Evolutionary conservation across 2,113 vertebrate genomes (phyloP).

Genomic region (Tupaia chinensis): DNA sequence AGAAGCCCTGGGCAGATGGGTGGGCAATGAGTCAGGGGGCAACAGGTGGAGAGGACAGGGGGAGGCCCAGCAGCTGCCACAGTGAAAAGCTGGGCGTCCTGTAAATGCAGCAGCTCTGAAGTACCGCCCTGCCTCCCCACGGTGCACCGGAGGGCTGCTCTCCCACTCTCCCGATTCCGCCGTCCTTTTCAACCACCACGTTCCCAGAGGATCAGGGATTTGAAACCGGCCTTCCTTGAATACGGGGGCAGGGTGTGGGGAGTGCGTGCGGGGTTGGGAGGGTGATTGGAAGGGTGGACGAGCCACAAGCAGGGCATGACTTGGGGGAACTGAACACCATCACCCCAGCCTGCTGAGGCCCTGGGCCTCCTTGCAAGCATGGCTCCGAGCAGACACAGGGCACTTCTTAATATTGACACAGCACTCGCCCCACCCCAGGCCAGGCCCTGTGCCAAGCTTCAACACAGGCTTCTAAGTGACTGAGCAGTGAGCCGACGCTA

Average conservation of each 20-base stretch:
- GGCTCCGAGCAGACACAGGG: neutral
- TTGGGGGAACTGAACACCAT: neutral
- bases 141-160: neutral
- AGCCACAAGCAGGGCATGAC: neutral
- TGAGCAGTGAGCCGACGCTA: neutral
- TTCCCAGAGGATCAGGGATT: neutral
- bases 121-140: fast-evolving
- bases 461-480: neutral
- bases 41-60: neutral
- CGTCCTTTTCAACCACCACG: neutral
- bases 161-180: neutral
- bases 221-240: neutral
- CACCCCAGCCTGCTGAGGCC: neutral
- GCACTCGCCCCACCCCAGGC: neutral
- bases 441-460: neutral
- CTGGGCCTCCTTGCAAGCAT: neutral
- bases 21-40: conserved; percentile 12
- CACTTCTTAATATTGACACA: fast-evolving
- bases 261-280: fast-evolving
- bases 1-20: neutral
- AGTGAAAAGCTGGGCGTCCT: neutral
- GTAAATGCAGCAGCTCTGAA: neutral
- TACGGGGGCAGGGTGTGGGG: fast-evolving
- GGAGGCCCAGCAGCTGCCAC: neutral
- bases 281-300: neutral